Evolutionary conservation across 2,888 invertebrate species (phyloP).

Genomic region (Taenaris catops): DNA sequence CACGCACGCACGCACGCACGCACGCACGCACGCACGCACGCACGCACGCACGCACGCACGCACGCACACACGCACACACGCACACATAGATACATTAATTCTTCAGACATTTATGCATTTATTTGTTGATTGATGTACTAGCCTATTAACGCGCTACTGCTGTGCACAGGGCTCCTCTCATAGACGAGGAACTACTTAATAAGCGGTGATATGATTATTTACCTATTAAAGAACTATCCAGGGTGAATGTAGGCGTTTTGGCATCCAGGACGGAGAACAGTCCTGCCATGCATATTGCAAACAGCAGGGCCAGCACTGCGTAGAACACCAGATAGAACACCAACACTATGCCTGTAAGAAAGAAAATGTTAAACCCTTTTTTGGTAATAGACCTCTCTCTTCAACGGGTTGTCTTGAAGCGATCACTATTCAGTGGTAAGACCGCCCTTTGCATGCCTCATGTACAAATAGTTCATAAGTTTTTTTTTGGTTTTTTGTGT

Average conservation of each 20-base stretch:
- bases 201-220: slow-evolving; percentile 16
- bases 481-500: too few relatives aligned
- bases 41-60: neutral
- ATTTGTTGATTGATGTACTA: too few relatives aligned
- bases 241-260: slow-evolving; percentile 86
- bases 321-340: slow-evolving; percentile 95
- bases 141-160: too few relatives aligned
- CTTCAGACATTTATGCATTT: too few relatives aligned
- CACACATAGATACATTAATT: neutral
- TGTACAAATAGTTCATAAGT: too few relatives aligned
- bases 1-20: neutral
- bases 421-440: too few relatives aligned
- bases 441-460: too few relatives aligned
- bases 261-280: slow-evolving; percentile 85
- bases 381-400: too few relatives aligned
- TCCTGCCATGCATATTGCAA: slow-evolving; percentile 92
- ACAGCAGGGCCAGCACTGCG: slow-evolving; percentile 88
- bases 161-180: too few relatives aligned
- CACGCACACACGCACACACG: neutral
- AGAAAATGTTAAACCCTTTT: too few relatives aligned
- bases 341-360: slow-evolving; percentile 86
- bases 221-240: slow-evolving; percentile 89
- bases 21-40: neutral
- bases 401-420: too few relatives aligned
- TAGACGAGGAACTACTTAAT: too few relatives aligned